Conservation (phyloP, 2,888 invertebrate species). For the Caradrina clavipalpis region DNA sequence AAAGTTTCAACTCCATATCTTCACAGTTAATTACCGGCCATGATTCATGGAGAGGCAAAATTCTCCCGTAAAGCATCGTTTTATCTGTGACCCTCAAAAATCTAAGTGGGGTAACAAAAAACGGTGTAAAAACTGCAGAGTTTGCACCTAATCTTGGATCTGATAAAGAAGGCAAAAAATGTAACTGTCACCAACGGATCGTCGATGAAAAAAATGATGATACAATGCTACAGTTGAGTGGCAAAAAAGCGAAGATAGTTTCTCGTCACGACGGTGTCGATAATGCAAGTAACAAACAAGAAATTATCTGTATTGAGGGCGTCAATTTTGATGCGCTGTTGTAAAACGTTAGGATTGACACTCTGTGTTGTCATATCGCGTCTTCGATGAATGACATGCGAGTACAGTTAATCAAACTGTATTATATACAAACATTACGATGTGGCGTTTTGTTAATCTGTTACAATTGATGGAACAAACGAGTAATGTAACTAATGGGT, state of each 20-base stretch:
- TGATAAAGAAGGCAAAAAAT: conserved; percentile 83
- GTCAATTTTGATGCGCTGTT: conserved; percentile 65
- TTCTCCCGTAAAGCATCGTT: conserved; percentile 63
- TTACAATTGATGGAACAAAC: conserved; percentile 38
- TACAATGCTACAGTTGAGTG: conserved; percentile 62
- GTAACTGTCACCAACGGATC: conserved; percentile 72
- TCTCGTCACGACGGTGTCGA: conserved; percentile 74
- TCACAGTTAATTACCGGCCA: conserved; percentile 65
- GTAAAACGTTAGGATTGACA: conserved; percentile 55
- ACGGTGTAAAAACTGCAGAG: conserved; percentile 72
- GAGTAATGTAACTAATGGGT: conserved; percentile 23
- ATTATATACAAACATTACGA: conserved; percentile 57
- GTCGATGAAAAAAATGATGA: conserved; percentile 62
- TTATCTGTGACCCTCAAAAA: conserved; percentile 71
- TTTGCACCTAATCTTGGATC: conserved; percentile 84
- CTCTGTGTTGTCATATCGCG: conserved; percentile 51
- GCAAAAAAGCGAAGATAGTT: conserved; percentile 74
- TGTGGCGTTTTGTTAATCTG: conserved; percentile 34
- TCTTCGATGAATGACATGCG: conserved; percentile 54
- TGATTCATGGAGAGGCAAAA: conserved; percentile 65
- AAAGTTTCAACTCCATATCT: conserved; percentile 64
- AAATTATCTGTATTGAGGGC: conserved; percentile 69
- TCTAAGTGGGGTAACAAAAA: conserved; percentile 72
- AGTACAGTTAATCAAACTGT: conserved; percentile 63
- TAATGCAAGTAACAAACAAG: conserved; percentile 81